Evolutionary conservation across 2,888 invertebrate species (phyloP).

Genomic region (Portevinia maculata): DNA sequence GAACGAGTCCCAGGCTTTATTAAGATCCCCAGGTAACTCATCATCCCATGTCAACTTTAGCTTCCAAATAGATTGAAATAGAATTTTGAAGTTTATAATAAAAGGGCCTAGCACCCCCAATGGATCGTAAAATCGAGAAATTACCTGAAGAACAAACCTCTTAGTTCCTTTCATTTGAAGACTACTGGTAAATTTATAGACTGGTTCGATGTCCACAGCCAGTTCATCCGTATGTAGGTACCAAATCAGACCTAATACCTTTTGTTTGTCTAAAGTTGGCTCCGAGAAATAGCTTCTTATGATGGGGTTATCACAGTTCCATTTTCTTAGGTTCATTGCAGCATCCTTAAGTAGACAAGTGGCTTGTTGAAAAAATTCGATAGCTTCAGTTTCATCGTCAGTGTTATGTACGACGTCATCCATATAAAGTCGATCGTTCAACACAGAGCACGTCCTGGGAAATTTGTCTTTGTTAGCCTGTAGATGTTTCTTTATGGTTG

Average conservation of each 20-base stretch:
- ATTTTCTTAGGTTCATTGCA: constrained; percentile 26
- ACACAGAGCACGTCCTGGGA: constrained; percentile 1
- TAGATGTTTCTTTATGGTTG: constrained; percentile 18
- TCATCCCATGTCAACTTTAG: constrained; percentile 15
- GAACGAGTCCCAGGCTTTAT: neutral
- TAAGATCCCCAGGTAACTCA: constrained; percentile 4
- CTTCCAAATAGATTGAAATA: constrained; percentile 17
- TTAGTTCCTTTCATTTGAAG: constrained; percentile 11
- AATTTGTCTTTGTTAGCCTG: neutral
- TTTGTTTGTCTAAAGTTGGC: neutral
- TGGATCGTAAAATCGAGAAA: constrained; percentile 22
- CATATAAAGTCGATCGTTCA: constrained; percentile 11
- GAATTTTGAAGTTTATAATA: constrained; percentile 10
- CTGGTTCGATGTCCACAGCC: constrained; percentile 19
- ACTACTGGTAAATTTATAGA: neutral
- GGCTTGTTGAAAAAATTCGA: constrained; percentile 3
- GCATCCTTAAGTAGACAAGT: neutral
- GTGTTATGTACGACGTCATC: constrained; percentile 19
- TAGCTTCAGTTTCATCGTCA: neutral
- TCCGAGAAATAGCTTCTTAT: neutral
- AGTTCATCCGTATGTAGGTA: constrained; percentile 33
- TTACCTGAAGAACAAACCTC: constrained; percentile 17
- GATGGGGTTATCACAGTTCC: constrained; percentile 12
- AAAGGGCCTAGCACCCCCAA: constrained; percentile 11
- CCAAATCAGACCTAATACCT: constrained; percentile 27